A percentile compares a stretch with the other conserved stretches of the same genome.
These are phyloP conservation scores for Mimas tiliae DNA, from an alignment of 2,888 invertebrate species.

Conservation along the genomic window DNA sequence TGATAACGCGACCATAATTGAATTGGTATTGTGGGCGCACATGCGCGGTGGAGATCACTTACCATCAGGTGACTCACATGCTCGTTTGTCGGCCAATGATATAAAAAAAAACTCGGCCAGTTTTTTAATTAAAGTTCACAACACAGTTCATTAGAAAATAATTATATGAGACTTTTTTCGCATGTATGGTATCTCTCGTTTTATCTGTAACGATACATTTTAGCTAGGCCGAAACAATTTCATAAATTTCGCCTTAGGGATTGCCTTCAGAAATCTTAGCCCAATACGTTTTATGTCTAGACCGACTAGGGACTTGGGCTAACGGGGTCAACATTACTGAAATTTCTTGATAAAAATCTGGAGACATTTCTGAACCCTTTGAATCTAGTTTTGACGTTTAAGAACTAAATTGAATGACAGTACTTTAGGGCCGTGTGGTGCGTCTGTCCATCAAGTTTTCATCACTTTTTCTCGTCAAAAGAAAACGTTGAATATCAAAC, in stretches of 20 bases:
- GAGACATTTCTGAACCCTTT: not conserved
- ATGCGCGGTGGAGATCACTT: too few species aligned
- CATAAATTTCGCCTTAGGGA: conserved; percentile 20
- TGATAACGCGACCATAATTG: too few species aligned
- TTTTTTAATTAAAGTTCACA: too few species aligned
- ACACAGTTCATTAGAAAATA: not conserved
- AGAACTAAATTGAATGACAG: not conserved
- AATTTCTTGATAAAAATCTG: not conserved
- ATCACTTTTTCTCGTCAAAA: not conserved
- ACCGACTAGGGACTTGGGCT: conserved; percentile 3
- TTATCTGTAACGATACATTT: conserved; percentile 17
- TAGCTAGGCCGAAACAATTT: conserved; percentile 24
- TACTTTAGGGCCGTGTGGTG: not conserved
- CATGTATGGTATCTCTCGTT: not conserved
- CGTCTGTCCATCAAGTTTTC: not conserved
- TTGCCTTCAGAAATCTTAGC: conserved; percentile 3
- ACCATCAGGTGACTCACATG: too few species aligned
- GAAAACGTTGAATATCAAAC: not conserved
- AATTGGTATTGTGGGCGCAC: too few species aligned
- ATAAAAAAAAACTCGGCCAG: too few species aligned
- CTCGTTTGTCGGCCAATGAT: too few species aligned
- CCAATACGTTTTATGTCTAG: not conserved
- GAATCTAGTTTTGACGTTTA: conserved; percentile 3
- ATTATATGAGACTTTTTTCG: not conserved
- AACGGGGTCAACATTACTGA: not conserved